These are phyloP conservation scores for Alligator sinensis DNA, from an alignment of 2,113 vertebrate species.

Conservation along the genomic window DNA sequence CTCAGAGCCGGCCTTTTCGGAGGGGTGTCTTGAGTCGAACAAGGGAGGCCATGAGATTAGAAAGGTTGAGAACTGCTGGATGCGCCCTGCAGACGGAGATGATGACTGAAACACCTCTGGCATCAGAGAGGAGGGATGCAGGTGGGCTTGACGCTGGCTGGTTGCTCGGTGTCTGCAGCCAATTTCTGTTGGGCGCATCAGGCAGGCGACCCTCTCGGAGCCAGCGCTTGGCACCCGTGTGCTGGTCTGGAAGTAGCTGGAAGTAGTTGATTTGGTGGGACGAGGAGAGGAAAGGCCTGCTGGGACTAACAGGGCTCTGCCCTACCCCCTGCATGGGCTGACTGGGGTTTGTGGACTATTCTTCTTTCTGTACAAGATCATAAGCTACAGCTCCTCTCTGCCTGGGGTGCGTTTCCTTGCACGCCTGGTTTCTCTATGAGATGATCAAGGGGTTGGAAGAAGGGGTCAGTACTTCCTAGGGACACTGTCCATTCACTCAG, in stretches of 20 bases:
- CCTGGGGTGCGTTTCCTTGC: background rate
- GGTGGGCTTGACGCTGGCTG: background rate
- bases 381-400: background rate
- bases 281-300: background rate
- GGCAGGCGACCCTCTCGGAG: fast-evolving
- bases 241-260: background rate
- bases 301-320: background rate
- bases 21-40: too few relatives aligned
- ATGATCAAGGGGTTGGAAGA: background rate
- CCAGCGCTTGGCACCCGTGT: background rate
- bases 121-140: background rate
- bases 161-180: background rate
- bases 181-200: background rate
- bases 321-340: fast-evolving
- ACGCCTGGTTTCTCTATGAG: background rate
- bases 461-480: background rate
- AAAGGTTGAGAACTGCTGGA: background rate
- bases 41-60: background rate
- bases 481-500: background rate
- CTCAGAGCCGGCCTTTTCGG: too few relatives aligned
- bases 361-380: background rate
- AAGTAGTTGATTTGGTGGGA: background rate
- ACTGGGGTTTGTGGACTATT: fast-evolving
- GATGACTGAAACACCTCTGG: background rate
- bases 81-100: background rate